Base-by-base conservation (phyloP, 2,113 vertebrate species). In the Phaethornis superciliosus region DNA sequence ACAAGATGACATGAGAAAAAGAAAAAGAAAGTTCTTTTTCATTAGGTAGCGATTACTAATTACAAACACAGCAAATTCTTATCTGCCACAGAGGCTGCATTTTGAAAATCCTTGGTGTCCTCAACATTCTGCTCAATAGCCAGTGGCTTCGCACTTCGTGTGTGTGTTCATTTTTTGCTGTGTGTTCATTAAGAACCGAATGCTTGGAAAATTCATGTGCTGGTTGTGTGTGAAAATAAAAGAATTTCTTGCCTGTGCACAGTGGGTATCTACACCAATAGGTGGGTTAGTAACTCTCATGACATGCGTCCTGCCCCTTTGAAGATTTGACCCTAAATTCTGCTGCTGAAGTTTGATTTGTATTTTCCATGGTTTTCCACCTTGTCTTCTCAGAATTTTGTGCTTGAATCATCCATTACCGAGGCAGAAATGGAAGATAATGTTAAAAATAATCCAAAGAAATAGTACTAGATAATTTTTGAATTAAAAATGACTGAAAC, bases 401-500 rank as follows among this genome's bases (percentile, higher is more conserved):
- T 47, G 65, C 64, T 79, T 12, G 27, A 95, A 65, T 95, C 23
- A 82, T 71, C 65, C 35, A 89, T 68, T 92, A 78, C 86, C 35
- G 90, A 92, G 70, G 80, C n/a, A 94, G 64, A 94, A 96, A 91
- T 63, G 81, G 92, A 93, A 90, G 82, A 40, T 28, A 13, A 51
- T 56, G 37, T 72, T 81, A 89, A 83, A 89, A 93, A 68, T 47
- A 82, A 89, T 60, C 55, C 60, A 88, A 54, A 85, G 51, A 69
- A 94, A 89, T 79, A 85, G 78, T 69, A 62, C 32, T 52, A 77
- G 47, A n/a, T 4, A 15, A 62, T 77, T 96, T 96, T 76, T 40
- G 40, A 94, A 93, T 89, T 91, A 55, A 47, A 82, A 96, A 86
- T 92, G 54, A 78, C 64, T 94, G 86, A 90, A 96, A 89, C 54